Evolutionary conservation across 2,113 vertebrate species (phyloP), one percentile per base, ranked within the genome.

Genomic region (Lepisosteus osseus): DNA sequence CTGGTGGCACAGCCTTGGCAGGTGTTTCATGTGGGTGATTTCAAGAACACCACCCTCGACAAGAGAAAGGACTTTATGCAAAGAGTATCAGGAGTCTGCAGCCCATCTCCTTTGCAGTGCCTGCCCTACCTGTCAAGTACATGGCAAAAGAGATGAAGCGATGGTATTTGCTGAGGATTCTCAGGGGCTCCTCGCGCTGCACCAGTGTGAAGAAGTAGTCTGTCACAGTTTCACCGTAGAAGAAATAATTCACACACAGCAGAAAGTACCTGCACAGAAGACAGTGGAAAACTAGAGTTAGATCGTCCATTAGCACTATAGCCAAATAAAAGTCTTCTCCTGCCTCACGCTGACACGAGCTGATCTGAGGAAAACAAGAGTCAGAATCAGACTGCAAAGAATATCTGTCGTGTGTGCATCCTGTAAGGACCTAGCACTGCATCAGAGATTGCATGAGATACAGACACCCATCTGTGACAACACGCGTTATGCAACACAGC

Each of bases 161-260:
- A 75, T 99, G 97, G 82, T 99, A 99, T 93, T 95, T 98, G 91
- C 97, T 99, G 79, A 99, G 95, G 79, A 99, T 98, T 3, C 97
- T 82, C 76, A 99, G 84, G 0, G 96, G 96, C 79, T 98, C 97
- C 88, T 99, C 97, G 72, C 96, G 88, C 83, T 99, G 96, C 71
- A 99, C 97, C 93, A 99, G 85, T 0, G 95, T 93, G 88, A 98
- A 99, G 90, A 99, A 99, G 86, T 96, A 98, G 85, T 99, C 97
- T 0, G 97, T 98, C 74, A 97, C 97, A 0, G 97, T 99, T 86
- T 99, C 97, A 0, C 97, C 97, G 0, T 99, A 99, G 90, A 98
- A 99, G 83, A 99, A 99, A 84, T 99, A 99, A 83, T 99, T 99
- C 2, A 98, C 97, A 17, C 97, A 99, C 72, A 99, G 88, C 77